phyloP scores from a whole-genome alignment of 2,113 vertebrate species.

The Phainopepla nitens region DNA sequence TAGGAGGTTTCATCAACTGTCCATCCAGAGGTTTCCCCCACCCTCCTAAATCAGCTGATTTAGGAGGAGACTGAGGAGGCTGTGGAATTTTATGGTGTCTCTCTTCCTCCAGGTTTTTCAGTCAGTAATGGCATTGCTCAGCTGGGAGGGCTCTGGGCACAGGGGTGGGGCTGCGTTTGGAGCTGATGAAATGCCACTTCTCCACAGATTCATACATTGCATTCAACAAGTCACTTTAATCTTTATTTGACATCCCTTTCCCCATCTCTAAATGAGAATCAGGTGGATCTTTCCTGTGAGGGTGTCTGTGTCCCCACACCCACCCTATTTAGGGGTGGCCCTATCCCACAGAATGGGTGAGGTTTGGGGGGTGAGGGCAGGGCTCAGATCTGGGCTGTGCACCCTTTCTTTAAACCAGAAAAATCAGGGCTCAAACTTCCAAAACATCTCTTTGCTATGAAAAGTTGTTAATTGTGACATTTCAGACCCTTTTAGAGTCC shows the following conservation, averaged over 20 bases:
- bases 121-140: not conserved
- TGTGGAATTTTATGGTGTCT: not conserved
- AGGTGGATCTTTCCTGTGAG: not conserved
- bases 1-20: not conserved
- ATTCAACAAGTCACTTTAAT: not conserved
- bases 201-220: not conserved
- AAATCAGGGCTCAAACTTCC: not conserved
- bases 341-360: not conserved
- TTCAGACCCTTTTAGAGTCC: not conserved
- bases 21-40: not conserved
- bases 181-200: not conserved
- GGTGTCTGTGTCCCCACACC: not conserved
- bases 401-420: not conserved
- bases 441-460: not conserved
- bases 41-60: not conserved
- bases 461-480: not conserved
- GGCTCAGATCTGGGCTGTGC: not conserved
- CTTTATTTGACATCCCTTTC: not conserved
- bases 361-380: not conserved
- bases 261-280: not conserved
- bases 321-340: accelerated
- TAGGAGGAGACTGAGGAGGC: not conserved
- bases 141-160: not conserved
- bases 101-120: not conserved
- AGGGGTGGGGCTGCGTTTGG: not conserved